A percentile compares a stretch with the other conserved stretches of the same genome.
Conservation (phyloP, 1,140 invertebrate genomes). For the Goniozus legneri region DNA sequence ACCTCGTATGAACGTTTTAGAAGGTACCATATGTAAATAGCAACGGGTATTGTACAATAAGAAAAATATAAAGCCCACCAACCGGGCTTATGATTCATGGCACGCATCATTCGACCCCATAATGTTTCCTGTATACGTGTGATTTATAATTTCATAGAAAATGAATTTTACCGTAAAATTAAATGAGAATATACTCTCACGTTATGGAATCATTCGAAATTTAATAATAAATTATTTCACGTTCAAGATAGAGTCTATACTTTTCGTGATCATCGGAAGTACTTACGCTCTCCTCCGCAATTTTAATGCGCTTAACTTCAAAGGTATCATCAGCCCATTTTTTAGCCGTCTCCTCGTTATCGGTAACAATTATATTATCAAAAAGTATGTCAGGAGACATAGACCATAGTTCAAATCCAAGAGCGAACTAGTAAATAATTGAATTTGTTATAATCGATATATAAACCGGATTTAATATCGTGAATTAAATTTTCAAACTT, state of each 20-base stretch:
- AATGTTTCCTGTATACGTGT: conserved; percentile 58
- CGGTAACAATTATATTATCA: conserved; percentile 93
- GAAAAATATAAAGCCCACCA: conserved; percentile 74
- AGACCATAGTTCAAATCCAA: conserved; percentile 97
- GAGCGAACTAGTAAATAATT: conserved; percentile 66
- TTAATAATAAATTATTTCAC: conserved; percentile 4
- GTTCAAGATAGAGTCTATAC: background rate
- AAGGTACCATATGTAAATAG: conserved; percentile 69
- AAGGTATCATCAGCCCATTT: conserved; percentile 83
- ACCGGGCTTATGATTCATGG: conserved; percentile 73
- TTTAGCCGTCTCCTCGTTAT: conserved; percentile 74
- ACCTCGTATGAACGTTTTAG: conserved; percentile 66
- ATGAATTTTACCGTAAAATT: too few species aligned
- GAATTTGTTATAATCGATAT: conserved; percentile 14
- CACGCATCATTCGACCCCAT: conserved; percentile 69
- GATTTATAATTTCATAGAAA: conserved; percentile 8
- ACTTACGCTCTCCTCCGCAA: conserved; percentile 76
- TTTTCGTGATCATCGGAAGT: background rate
- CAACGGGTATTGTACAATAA: conserved; percentile 71
- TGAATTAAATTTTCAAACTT: conserved; percentile 51
- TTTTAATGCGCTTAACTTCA: conserved; percentile 76
- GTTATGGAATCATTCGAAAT: too few species aligned
- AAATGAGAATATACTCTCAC: too few species aligned
- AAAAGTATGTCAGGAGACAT: conserved; percentile 93
- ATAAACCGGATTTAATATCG: background rate